phyloP scores from a whole-genome alignment of 1,140 invertebrate genomes.

The Sipha flava region DNA sequence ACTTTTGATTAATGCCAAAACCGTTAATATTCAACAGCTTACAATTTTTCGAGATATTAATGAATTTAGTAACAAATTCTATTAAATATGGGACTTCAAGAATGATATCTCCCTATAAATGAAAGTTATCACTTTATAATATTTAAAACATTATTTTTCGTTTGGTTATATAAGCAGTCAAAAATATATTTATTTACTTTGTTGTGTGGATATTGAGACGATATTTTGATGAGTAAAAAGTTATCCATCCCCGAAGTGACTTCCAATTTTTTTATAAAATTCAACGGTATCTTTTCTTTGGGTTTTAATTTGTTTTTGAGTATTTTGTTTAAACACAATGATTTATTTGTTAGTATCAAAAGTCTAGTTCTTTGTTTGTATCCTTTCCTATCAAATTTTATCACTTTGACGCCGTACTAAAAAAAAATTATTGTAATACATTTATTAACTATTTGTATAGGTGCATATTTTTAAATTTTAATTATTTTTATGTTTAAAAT shows the following conservation, averaged over 20 bases:
- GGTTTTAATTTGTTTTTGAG: not conserved
- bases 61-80: conserved; percentile 7
- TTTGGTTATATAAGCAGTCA: not conserved
- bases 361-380: conserved; percentile 5
- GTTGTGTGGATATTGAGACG: not conserved
- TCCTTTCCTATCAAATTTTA: conserved; percentile 19
- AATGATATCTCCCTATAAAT: conserved; percentile 11
- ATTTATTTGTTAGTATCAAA: not conserved
- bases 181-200: not conserved
- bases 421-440: not conserved
- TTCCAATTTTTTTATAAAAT: not conserved
- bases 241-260: not conserved
- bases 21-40: not conserved
- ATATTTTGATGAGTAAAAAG: conserved; percentile 23
- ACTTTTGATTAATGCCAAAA: not conserved
- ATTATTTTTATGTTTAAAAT: not conserved
- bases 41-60: not conserved
- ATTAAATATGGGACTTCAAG: conserved; percentile 13
- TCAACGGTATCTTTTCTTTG: conserved; percentile 2
- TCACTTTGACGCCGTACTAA: not conserved
- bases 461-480: not conserved
- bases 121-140: too few species aligned
- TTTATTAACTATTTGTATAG: not conserved
- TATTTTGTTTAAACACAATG: not conserved
- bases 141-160: not conserved